Evolutionary conservation across 2,797 vertebrate genomes (phyloP).

Genomic region (Neostethus bicornis): DNA sequence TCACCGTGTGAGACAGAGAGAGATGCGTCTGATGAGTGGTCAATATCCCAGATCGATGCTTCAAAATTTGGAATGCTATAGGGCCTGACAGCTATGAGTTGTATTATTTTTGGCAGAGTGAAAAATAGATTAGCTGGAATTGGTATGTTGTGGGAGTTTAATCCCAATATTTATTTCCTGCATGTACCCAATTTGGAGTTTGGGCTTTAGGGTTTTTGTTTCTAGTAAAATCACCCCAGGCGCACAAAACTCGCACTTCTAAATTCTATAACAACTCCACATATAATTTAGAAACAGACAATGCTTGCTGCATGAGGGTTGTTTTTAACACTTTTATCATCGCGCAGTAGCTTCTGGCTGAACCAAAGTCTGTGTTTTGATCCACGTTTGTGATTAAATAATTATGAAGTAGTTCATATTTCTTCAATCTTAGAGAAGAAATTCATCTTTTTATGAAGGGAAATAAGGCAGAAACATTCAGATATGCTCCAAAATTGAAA

Average conservation of each 20-base stretch:
- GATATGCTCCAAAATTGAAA: constrained; percentile 61
- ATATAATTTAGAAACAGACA: constrained; percentile 48
- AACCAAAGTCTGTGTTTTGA: constrained; percentile 27
- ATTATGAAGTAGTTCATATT: constrained; percentile 30
- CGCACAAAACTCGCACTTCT: constrained; percentile 48
- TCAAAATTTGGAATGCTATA: constrained; percentile 75
- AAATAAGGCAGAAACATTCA: constrained; percentile 47
- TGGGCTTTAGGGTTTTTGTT: constrained; percentile 52
- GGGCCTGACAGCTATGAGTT: constrained; percentile 76
- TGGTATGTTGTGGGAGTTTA: constrained; percentile 71
- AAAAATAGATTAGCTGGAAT: constrained; percentile 66
- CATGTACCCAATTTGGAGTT: constrained; percentile 54
- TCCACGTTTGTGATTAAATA: constrained; percentile 37
- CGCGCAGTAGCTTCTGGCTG: constrained; percentile 10
- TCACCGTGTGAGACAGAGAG: constrained; percentile 55
- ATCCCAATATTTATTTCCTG: constrained; percentile 69
- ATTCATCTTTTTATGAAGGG: constrained; percentile 47
- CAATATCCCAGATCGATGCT: constrained; percentile 80
- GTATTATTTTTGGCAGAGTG: constrained; percentile 70
- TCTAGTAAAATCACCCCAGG: constrained; percentile 64
- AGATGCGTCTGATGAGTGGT: constrained; percentile 73
- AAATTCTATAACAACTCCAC: constrained; percentile 47
- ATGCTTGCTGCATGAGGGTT: constrained; percentile 3
- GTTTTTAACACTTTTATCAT: constrained; percentile 21
- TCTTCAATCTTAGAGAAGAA: constrained; percentile 20